Base-by-base conservation (phyloP, 2,113 vertebrate species). In the Aldabrachelys gigantea region DNA sequence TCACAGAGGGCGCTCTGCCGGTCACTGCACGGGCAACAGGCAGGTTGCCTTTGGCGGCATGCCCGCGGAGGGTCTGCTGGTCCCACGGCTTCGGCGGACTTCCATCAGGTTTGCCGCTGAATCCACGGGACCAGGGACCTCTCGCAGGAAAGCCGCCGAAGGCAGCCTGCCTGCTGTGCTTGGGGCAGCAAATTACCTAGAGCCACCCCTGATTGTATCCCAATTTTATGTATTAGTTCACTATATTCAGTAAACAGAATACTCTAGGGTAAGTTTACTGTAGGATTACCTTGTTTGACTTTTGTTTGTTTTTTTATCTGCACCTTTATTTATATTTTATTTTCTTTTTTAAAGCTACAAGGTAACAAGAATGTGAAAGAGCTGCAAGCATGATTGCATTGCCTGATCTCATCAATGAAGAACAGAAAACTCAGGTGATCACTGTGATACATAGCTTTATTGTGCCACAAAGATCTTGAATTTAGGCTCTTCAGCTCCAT, bases 401-500 rank as follows among this genome's bases (percentile, higher is more conserved):
- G 8, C 85, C 85, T 90, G 21, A 50, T 80, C 35, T 91, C 50
- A 3, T 79, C 31, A 84, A 4, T 1, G 21, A 56, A 92, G 24
- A 80, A n/a, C 8, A 59, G 21, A 84, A 14, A 87, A 80, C 47
- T 54, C 80, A 52, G 47, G 84, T 50, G 38, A 83, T 35, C 38
- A 2, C 27, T 29, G 21, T 13, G 31, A 4, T 53, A 29, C 35
- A 11, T 8, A 57, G 14, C 5, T 2, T 0, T 5, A 3, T 6
- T 72, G 54, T 22, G 31, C 76, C 16, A 31, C 41, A 0, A 0
- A 59, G 56, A 25, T 80, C 6, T 21, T 53, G 56, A 91, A 62
- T 69, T 22, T 38, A 94, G 87, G 92, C 79, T 93, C 95, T 91
- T 31, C 94, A 80, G 92, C 96, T 88, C 95, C 96, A 96, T 90